Evolutionary conservation across 2,113 vertebrate genomes (phyloP), one percentile per base, ranked within the genome.

Genomic region (Athene noctua): DNA sequence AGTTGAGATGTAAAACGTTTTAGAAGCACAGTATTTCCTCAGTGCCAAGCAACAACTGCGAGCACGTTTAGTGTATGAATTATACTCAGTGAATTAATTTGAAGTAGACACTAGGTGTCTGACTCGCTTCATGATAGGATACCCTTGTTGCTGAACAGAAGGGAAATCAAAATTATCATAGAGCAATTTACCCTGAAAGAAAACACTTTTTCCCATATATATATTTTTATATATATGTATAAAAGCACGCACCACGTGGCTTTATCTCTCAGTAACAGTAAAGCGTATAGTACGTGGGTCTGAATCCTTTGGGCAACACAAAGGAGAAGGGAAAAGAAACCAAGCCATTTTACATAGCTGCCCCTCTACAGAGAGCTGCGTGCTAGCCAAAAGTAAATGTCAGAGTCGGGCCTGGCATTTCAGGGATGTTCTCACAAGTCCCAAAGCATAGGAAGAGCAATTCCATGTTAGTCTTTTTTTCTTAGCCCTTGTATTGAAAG

Each of bases 61-160:
- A 63, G 19, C n/a, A 14, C 1, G 4, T 36, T 73, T 26, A 22
- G 18, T 4, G 15, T 6, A 18, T 23, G 49, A 86, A 68, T 58
- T 67, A 46, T 2, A 32, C 59, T 58, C 44, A 23, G 61, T 8
- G 47, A 73, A 70, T 58, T 52, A 47, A 68, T 82, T 42, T 59
- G 32, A 79, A 65, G 38, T 32, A 70, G 66, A 89, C 85, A 83
- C 77, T 89, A 92, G 92, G 88, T 92, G 85, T 94, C 92, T 82
- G 77, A 89, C 85, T 94, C 9, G 65, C 89, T 79, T 92, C 94
- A 51, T 13, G 27, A 29, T 32, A 38, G 26, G 20, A 74, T n/a
- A 12, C 5, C 30, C 25, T 63, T 59, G 27, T 11, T 78, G 77
- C 59, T 59, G n/a, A 74, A 58, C 13, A n/a, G 27, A 88, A 72